These are phyloP conservation scores for Andrena marginata DNA, from an alignment of 2,888 invertebrate species.

Conservation along the genomic window DNA sequence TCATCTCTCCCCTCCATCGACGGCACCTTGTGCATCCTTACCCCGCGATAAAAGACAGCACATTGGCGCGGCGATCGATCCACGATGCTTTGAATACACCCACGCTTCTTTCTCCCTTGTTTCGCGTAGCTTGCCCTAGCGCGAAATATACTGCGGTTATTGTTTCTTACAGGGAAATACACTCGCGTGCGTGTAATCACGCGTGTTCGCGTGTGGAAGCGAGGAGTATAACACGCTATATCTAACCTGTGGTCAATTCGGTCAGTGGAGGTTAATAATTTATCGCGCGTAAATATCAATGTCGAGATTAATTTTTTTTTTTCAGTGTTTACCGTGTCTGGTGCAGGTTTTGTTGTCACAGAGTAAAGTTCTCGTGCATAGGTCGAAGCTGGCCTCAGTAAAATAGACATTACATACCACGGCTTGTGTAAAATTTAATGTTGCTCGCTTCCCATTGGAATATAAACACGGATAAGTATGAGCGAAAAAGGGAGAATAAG, in stretches of 20 bases:
- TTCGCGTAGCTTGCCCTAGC: no score
- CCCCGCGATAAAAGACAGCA: slow-evolving; percentile 3
- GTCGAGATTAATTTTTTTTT: background rate
- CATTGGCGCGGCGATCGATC: slow-evolving; percentile 26
- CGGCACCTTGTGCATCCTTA: slow-evolving; percentile 3
- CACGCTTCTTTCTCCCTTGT: background rate
- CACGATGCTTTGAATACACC: background rate
- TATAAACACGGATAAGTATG: no score
- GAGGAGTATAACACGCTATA: background rate
- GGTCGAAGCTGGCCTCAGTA: no score
- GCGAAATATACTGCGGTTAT: background rate
- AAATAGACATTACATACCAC: no score
- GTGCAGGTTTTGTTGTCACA: background rate
- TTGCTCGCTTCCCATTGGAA: no score
- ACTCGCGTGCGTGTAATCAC: background rate
- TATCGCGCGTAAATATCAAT: background rate
- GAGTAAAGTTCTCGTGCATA: no score
- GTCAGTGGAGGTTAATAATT: slow-evolving; percentile 7
- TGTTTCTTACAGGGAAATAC: slow-evolving; percentile 9
- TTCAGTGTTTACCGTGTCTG: background rate
- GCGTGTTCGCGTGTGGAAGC: background rate
- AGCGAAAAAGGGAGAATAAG: no score
- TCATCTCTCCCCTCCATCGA: background rate
- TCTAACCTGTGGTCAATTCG: background rate
- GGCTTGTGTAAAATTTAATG: no score